Conservation (phyloP, 2,113 vertebrate genomes). For the Recurvirostra avosetta region DNA sequence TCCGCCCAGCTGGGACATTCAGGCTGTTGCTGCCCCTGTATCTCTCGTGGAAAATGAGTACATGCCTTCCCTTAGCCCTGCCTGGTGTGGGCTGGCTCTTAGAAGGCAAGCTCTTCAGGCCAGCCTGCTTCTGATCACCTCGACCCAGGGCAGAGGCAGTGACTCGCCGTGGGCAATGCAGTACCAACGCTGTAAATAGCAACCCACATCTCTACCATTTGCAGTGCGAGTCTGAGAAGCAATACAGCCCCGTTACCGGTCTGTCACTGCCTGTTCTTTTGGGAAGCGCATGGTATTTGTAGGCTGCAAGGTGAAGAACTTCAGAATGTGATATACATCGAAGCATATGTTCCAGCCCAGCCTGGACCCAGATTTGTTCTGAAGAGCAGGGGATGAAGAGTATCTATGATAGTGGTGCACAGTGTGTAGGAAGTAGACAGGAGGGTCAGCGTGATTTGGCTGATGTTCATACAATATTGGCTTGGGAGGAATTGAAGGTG, state of each 20-base stretch:
- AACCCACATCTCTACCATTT: neutral
- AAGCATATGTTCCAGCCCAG: neutral
- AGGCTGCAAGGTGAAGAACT: neutral
- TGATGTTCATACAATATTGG: neutral
- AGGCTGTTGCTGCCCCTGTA: neutral
- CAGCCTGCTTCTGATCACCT: neutral
- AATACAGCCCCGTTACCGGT: fast-evolving
- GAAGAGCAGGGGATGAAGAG: neutral
- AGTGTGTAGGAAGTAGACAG: neutral
- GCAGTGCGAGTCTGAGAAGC: neutral
- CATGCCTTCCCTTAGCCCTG: neutral
- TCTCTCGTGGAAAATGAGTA: neutral
- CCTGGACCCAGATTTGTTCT: neutral
- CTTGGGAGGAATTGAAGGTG: neutral
- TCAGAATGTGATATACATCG: fast-evolving
- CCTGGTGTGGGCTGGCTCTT: neutral
- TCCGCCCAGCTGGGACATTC: neutral
- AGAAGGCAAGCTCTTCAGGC: neutral
- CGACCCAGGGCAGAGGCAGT: neutral
- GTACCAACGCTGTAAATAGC: neutral
- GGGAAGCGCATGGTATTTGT: neutral
- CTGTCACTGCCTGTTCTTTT: neutral
- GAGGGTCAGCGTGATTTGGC: neutral
- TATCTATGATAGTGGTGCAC: neutral
- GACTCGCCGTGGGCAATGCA: neutral